phyloP scores from a whole-genome alignment of 2,888 invertebrate genomes.

The Eretmocerus hayati region DNA sequence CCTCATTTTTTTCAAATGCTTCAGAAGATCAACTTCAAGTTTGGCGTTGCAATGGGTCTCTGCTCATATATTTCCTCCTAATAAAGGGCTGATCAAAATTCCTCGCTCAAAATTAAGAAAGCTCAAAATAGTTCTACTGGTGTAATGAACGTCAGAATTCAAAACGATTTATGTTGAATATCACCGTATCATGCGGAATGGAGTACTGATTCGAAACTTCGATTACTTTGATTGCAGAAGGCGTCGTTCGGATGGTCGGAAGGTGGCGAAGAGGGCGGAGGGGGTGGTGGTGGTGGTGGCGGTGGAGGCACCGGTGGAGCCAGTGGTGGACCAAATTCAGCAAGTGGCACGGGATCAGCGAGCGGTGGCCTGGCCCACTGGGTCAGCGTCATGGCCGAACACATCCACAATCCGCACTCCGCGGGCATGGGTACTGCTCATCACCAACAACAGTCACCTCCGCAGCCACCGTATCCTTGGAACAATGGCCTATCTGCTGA shows the following conservation, averaged over 20 bases:
- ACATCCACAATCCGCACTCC: conserved; percentile 79
- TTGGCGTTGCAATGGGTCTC: no score
- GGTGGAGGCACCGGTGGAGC: conserved; percentile 46
- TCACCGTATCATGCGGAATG: no score
- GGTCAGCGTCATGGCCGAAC: conserved; percentile 96
- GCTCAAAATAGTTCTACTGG: no score
- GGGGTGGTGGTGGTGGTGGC: conserved; percentile 47
- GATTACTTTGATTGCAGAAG: conserved; percentile 42
- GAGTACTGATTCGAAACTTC: no score
- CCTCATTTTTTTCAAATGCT: no score
- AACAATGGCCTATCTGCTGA: conserved; percentile 44
- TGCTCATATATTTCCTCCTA: no score
- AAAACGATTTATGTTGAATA: conserved; percentile 10
- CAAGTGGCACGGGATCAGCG: conserved; percentile 33
- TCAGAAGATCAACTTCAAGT: no score
- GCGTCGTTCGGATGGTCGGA: conserved; percentile 51
- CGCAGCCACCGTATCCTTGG: conserved; percentile 44
- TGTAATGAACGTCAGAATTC: no score
- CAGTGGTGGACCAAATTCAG: conserved; percentile 47
- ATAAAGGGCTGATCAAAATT: no score
- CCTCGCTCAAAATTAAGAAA: no score
- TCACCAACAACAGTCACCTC: conserved; percentile 44
- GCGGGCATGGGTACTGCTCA: conserved; percentile 55
- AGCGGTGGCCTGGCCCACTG: conserved; percentile 76
- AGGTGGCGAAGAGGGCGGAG: conserved; percentile 52